Conservation (phyloP, 2,888 invertebrate genomes). For the Hoplodrina ambigua region DNA sequence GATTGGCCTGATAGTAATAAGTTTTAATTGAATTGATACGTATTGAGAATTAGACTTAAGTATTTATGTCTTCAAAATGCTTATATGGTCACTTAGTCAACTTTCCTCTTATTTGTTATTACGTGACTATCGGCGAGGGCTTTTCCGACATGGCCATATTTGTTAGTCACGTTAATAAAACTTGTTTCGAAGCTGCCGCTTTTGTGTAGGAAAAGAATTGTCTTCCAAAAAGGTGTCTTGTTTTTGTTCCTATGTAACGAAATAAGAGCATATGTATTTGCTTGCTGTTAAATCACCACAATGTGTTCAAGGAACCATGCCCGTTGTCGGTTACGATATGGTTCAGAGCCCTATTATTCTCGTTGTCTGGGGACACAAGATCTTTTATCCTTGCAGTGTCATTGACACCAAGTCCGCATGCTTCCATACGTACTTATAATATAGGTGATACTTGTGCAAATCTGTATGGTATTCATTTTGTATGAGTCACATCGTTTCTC, state of each 20-base stretch:
- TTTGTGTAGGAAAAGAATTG: conserved; percentile 23
- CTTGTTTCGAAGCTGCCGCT: conserved; percentile 9
- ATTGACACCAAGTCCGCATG: conserved; percentile 58
- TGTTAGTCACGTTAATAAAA: conserved; percentile 34
- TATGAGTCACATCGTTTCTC: conserved; percentile 39
- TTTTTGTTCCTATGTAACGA: conserved; percentile 59
- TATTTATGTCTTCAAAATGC: neutral
- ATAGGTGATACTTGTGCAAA: conserved; percentile 9
- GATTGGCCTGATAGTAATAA: conserved; percentile 6
- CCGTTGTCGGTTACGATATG: conserved; percentile 64
- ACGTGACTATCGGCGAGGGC: conserved; percentile 27
- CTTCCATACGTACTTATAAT: conserved; percentile 24
- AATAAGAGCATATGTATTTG: conserved; percentile 58
- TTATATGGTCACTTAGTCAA: neutral
- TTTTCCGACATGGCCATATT: conserved; percentile 11
- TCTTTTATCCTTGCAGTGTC: conserved; percentile 58
- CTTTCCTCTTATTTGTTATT: conserved; percentile 57
- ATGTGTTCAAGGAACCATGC: conserved; percentile 76
- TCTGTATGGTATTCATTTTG: conserved; percentile 17
- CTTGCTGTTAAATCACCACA: conserved; percentile 70
- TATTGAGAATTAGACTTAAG: neutral
- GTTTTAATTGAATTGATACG: neutral
- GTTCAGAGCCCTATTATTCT: conserved; percentile 55
- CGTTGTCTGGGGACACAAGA: conserved; percentile 43
- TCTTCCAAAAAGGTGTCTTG: conserved; percentile 40